Evolutionary conservation across 2,888 invertebrate species (phyloP), one percentile per base, ranked within the genome.

Genomic region (Trichogramma evanescens): DNA sequence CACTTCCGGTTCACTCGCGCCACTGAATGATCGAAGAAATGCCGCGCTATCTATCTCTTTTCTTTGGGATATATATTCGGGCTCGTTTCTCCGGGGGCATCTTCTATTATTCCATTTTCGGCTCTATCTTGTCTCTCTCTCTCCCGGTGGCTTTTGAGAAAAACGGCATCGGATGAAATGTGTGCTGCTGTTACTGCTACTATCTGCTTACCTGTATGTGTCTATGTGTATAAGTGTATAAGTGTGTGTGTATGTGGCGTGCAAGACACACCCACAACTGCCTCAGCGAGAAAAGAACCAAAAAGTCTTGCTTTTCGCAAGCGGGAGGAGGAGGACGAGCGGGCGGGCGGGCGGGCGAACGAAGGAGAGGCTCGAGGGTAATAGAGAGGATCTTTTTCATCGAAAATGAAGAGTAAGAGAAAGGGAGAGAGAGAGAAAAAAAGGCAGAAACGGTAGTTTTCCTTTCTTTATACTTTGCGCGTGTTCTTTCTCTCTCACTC

Each of bases 101-200:
- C 66, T 63, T 69, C 65, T 66, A 68, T 70, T 69, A 70, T 68
- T 67, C 68, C 67, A 67, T 67, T 65, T 67, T 65, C 56, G 56
- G 66, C 61, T 67, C 66, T 68, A 61, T 65, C 64, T 61, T 46
- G 40, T 46, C 9, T 40, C 42, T 42, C 41, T 40, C 9, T 39
- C 54, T 10, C 38, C 39, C 45, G 9, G 7, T 26, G 38, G 43
- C 51, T 51, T 48, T 55, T 42, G 50, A 48, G 52, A 41, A 46
- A 42, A 46, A 26, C 41, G 50, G 26, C 26, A 26, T 26, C 9
- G 7, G 54, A 59, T 59, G 42, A 50, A 53, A 52, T 38, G 58
- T 52, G 26, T 26, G 44, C 42, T 49, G 6, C 42, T 41, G 8
- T 51, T 51, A 3, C 41, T 53, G 43, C 42, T 55, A 55, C 13